phyloP scores from a whole-genome alignment of 2,113 vertebrate species.

The Ctenomys sociabilis region DNA sequence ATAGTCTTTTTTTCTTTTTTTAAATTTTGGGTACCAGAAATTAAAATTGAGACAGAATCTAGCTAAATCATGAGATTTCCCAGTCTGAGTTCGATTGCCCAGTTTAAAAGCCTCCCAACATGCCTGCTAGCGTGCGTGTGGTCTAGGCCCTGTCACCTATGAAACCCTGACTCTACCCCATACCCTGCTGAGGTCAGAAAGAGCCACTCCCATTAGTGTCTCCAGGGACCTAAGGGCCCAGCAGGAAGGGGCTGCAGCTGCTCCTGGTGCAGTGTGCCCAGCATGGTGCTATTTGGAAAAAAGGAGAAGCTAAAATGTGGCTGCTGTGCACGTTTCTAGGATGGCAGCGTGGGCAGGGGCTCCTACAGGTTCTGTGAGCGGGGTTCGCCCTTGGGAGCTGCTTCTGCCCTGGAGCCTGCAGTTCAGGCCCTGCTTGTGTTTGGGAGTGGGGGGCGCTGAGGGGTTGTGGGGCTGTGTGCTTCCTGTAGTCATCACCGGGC shows the following conservation, averaged over 20 bases:
- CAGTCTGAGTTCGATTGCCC: not conserved
- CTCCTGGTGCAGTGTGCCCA: not conserved
- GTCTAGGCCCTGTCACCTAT: not conserved
- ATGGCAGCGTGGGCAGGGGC: accelerated
- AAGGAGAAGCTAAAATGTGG: not conserved
- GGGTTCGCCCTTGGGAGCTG: not conserved
- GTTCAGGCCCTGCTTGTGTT: not conserved
- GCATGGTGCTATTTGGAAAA: not conserved
- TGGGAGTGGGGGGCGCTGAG: too few relatives aligned
- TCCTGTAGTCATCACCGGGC: not conserved
- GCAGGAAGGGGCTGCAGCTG: not conserved
- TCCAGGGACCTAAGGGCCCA: not conserved
- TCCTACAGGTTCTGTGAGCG: not conserved
- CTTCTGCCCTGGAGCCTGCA: not conserved
- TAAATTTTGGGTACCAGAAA: too few relatives aligned
- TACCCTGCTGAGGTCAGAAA: not conserved
- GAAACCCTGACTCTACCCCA: not conserved
- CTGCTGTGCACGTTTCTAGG: not conserved
- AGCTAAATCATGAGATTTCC: not conserved
- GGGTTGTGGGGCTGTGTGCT: not conserved
- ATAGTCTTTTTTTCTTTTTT: too few relatives aligned
- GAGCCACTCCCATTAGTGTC: not conserved
- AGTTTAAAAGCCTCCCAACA: not conserved
- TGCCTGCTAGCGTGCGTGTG: not conserved
- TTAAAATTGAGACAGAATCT: not conserved